Base-by-base conservation (phyloP, 2,113 vertebrate genomes). In the Eleginops maclovinus region DNA sequence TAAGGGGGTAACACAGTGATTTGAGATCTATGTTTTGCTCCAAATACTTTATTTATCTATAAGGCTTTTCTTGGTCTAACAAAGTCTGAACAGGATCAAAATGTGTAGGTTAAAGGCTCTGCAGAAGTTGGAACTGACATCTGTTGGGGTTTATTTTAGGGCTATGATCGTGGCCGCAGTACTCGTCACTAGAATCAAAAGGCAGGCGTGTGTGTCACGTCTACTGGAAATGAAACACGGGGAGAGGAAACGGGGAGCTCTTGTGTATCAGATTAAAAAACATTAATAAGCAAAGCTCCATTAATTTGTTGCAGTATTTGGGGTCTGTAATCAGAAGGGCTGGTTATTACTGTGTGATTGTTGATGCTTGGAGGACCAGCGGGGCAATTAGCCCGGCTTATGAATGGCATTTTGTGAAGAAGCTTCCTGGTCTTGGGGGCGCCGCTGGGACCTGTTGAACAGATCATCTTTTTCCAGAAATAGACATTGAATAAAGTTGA, bases 251-350 rank as follows among this genome's bases (percentile, higher is more conserved):
- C 14, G 9, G 51, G 56, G 56, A 63, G 44, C 4, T 53, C 40
- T 76, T 59, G 54, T 36, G 24, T 44, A 22, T 50, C 72, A 77
- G 60, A 81, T 83, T 75, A 85, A 70, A 79, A 81, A 73, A 50
- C 17, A 68, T 79, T 78, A 82, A 80, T 84, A 80, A 88, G 70
- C 79, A 72, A 69, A 88, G 77, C 64, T 15, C 66, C 77, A 54
- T 72, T 82, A 77, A 72, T 76, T 80, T 67, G 69, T 73, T 41
- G 2, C 67, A 77, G 59, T 73, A 43, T 53, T 81, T 47, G 41
- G 62, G 80, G 63, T 26, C 51, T 60, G 61, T 83, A 72, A 78
- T 77, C 84, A 71, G 47, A 81, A 9, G 2, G 58, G 44, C 61
- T 85, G 77, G 13, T 81, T 78, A 69, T 82, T 75, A 84, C 26